Evolutionary conservation across 1,140 invertebrate species (phyloP).

Genomic region (Trachelipus rathkii): DNA sequence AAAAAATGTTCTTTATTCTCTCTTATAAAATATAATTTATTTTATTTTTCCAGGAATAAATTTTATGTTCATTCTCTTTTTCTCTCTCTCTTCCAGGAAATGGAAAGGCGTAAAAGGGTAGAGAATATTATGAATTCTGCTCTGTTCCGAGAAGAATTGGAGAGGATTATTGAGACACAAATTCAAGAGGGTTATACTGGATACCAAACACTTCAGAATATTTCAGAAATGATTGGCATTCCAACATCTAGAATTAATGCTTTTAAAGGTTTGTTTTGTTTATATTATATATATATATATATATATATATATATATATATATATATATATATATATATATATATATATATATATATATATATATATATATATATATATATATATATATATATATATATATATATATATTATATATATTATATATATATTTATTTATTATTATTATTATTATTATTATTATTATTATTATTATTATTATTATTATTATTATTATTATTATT

Average conservation of each 20-base stretch:
- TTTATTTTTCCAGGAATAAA: background rate
- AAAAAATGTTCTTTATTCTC: too few relatives aligned
- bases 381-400: too few relatives aligned
- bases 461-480: too few relatives aligned
- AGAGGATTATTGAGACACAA: constrained; percentile 88
- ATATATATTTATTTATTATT: too few relatives aligned
- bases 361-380: too few relatives aligned
- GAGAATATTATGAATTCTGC: constrained; percentile 93
- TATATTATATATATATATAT: background rate
- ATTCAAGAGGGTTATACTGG: constrained; percentile 73
- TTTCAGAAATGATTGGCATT: constrained; percentile 87
- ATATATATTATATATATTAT: too few relatives aligned
- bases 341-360: too few relatives aligned
- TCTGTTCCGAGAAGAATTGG: constrained; percentile 92
- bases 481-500: too few relatives aligned
- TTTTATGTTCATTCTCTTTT: background rate
- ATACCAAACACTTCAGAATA: constrained; percentile 81
- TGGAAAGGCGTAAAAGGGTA: constrained; percentile 92
- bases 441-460: too few relatives aligned
- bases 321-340: too few relatives aligned
- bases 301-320: background rate
- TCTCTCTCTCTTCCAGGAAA: constrained; percentile 72
- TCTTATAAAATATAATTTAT: too few relatives aligned
- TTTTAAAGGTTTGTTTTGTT: background rate
- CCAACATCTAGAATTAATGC: constrained; percentile 45